phyloP scores from a whole-genome alignment of 2,888 invertebrate species.

The Nephrotoma appendiculata region DNA sequence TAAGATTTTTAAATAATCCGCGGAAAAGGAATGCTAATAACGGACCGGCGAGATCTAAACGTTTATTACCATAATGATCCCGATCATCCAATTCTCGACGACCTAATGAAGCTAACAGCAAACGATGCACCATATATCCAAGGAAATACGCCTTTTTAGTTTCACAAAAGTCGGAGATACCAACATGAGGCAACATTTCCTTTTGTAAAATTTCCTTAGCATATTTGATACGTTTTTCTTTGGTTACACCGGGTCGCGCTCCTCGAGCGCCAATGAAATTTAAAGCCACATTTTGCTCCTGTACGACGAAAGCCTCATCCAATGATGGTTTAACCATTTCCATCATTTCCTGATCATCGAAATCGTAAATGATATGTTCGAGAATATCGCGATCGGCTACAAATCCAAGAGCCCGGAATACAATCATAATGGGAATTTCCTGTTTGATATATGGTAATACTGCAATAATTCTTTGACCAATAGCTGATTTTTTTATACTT shows the following conservation, averaged over 20 bases:
- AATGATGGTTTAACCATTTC: slow-evolving; percentile 99
- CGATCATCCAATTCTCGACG: slow-evolving; percentile 96
- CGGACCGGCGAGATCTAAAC: slow-evolving; percentile 95
- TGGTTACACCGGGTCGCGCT: slow-evolving; percentile 94
- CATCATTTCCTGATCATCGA: slow-evolving; percentile 99
- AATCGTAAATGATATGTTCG: slow-evolving; percentile 99
- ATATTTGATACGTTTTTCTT: slow-evolving; percentile 98
- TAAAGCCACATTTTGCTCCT: slow-evolving; percentile 96
- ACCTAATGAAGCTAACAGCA: slow-evolving; percentile 85
- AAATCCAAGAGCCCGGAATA: slow-evolving; percentile 97
- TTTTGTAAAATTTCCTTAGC: slow-evolving; percentile 98
- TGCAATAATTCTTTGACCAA: slow-evolving; percentile 95
- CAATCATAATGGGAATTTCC: slow-evolving; percentile 99
- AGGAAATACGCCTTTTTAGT: slow-evolving; percentile 98
- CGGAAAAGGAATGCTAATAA: slow-evolving; percentile 92
- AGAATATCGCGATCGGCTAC: slow-evolving; percentile 98
- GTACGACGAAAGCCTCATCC: slow-evolving; percentile 98
- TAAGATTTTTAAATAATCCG: slow-evolving; percentile 87
- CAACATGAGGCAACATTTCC: slow-evolving; percentile 99
- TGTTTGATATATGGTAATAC: slow-evolving; percentile 98
- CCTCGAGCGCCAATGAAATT: slow-evolving; percentile 98
- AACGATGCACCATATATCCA: slow-evolving; percentile 97
- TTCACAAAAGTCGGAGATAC: slow-evolving; percentile 98
- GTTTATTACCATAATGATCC: slow-evolving; percentile 99
- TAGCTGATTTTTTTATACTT: slow-evolving; percentile 95